These are phyloP conservation scores for Onchidella celtica DNA, from an alignment of 2,888 invertebrate genomes.

Conservation along the genomic window DNA sequence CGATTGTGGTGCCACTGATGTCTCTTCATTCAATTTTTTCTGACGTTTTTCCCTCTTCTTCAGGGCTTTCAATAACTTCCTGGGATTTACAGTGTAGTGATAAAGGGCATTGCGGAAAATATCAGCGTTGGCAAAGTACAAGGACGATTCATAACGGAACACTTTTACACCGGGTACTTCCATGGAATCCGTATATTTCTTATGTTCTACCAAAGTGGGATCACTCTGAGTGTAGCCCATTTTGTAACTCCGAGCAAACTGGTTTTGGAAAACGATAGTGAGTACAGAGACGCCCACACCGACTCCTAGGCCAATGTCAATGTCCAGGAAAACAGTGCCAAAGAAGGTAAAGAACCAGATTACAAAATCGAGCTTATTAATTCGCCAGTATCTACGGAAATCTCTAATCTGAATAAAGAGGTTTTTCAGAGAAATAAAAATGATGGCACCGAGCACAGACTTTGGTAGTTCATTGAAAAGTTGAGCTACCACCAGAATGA, in stretches of 20 bases:
- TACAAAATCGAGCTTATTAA: slow-evolving; percentile 89
- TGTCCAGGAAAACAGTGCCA: slow-evolving; percentile 74
- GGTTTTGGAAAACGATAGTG: slow-evolving; percentile 73
- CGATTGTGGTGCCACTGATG: slow-evolving; percentile 13
- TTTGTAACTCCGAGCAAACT: slow-evolving; percentile 70
- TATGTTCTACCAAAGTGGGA: slow-evolving; percentile 65
- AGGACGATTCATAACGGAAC: slow-evolving; percentile 74
- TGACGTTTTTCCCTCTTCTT: slow-evolving; percentile 64
- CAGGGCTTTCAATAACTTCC: slow-evolving; percentile 68
- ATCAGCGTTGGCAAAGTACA: slow-evolving; percentile 78
- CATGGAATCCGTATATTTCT: slow-evolving; percentile 64
- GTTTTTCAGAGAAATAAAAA: slow-evolving; percentile 80
- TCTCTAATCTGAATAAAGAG: slow-evolving; percentile 86
- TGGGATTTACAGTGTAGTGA: slow-evolving; percentile 70
- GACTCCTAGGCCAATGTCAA: slow-evolving; percentile 74
- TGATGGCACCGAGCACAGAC: slow-evolving; percentile 80
- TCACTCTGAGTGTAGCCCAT: slow-evolving; percentile 69
- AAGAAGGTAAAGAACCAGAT: slow-evolving; percentile 75
- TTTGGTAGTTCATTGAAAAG: slow-evolving; percentile 76
- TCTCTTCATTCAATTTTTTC: slow-evolving; percentile 27
- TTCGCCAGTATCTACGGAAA: slow-evolving; percentile 86
- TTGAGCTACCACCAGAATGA: slow-evolving; percentile 74
- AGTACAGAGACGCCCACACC: slow-evolving; percentile 74
- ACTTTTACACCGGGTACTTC: slow-evolving; percentile 71
- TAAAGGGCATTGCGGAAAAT: slow-evolving; percentile 74